Evolutionary conservation across 2,113 vertebrate species (phyloP).

Genomic region (Chloebia gouldiae): DNA sequence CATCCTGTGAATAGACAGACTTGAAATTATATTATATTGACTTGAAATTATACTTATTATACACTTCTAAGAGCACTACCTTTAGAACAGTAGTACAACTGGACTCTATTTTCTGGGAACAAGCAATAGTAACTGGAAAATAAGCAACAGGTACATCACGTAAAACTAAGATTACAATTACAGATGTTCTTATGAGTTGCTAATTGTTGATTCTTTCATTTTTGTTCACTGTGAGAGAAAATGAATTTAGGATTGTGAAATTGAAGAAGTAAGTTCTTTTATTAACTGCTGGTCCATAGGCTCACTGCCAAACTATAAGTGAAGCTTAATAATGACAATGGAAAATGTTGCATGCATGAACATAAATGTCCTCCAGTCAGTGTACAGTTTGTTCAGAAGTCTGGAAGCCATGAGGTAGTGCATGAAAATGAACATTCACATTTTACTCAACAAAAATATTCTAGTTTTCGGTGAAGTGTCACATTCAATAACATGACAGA

Average conservation of each 20-base stretch:
- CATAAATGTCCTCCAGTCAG: background rate
- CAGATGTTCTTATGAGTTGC: background rate
- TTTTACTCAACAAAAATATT: background rate
- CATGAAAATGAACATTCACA: background rate
- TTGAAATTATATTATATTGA: background rate
- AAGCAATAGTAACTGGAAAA: background rate
- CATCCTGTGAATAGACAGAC: background rate
- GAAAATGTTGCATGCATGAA: background rate
- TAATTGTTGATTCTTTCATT: background rate
- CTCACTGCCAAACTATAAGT: background rate
- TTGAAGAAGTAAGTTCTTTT: background rate
- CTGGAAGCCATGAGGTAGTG: background rate
- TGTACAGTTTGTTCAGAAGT: background rate
- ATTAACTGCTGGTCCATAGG: background rate
- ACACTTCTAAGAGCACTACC: background rate
- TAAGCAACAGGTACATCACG: background rate
- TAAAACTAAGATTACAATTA: background rate
- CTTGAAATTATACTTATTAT: background rate
- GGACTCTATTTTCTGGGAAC: background rate
- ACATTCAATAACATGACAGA: background rate
- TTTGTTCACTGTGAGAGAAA: background rate
- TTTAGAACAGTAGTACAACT: background rate
- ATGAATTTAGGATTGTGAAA: background rate
- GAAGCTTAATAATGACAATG: background rate
- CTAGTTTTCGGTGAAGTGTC: background rate